Evolutionary conservation across 2,797 vertebrate species (phyloP).

Genomic region (Hippopotamyrus pictus): DNA sequence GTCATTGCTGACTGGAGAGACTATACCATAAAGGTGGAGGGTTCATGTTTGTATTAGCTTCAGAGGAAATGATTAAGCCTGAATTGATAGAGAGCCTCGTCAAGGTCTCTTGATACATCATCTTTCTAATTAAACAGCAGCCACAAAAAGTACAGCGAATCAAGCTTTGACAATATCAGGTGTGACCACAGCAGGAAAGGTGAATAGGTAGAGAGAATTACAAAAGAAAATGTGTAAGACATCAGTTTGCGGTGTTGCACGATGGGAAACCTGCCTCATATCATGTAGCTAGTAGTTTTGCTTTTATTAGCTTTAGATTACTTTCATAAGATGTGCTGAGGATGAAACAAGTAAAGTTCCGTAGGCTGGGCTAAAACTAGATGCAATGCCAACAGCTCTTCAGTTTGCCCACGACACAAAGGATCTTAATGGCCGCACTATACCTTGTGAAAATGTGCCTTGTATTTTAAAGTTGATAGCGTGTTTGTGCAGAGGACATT

Average conservation of each 20-base stretch:
- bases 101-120: not conserved
- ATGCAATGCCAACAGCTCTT: not conserved
- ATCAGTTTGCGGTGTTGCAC: not conserved
- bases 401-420: not conserved
- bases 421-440: not conserved
- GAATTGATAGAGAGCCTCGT: not conserved
- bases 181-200: not conserved
- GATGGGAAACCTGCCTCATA: not conserved
- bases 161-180: not conserved
- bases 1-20: not conserved
- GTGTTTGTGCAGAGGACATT: not conserved
- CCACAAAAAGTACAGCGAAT: not conserved
- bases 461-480: not conserved
- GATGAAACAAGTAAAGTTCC: not conserved
- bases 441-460: not conserved
- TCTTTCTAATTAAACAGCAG: not conserved
- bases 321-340: not conserved
- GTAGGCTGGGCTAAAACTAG: not conserved
- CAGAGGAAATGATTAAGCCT: not conserved
- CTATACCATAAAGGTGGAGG: not conserved
- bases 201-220: slow-evolving; percentile 4
- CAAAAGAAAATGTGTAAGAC: not conserved
- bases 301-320: not conserved
- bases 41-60: not conserved
- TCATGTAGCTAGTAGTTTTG: not conserved